phyloP scores from a whole-genome alignment of 2,113 vertebrate genomes.

The Psephotus haematonotus region DNA sequence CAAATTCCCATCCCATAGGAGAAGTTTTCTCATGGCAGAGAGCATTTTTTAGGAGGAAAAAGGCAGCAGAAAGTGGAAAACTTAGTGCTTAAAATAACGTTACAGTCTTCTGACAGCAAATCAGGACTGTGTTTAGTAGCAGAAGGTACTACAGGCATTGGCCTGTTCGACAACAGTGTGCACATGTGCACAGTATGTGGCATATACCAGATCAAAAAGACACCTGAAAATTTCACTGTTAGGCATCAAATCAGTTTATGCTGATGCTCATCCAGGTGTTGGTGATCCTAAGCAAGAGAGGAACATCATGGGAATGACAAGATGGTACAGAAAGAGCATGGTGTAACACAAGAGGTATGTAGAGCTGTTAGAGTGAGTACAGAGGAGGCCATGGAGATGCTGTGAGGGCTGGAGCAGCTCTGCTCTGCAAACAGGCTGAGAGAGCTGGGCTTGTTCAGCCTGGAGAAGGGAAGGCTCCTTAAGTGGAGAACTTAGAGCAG shows the following conservation, averaged over 20 bases:
- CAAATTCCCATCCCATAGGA: not conserved
- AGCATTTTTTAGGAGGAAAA: not conserved
- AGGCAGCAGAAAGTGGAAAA: not conserved
- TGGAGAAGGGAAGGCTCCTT: too few relatives aligned
- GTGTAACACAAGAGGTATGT: not conserved
- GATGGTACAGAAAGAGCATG: not conserved
- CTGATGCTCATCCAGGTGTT: not conserved
- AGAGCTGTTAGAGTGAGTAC: not conserved
- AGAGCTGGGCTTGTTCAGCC: not conserved
- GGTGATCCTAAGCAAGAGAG: not conserved
- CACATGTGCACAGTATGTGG: not conserved
- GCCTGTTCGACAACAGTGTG: not conserved
- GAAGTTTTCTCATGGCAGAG: not conserved
- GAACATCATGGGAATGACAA: not conserved
- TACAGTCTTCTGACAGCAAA: not conserved
- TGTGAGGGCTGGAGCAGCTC: not conserved
- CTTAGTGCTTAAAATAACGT: not conserved
- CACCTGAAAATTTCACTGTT: not conserved
- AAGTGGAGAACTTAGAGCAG: too few relatives aligned
- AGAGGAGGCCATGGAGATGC: not conserved
- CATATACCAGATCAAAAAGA: not conserved
- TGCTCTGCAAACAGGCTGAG: not conserved
- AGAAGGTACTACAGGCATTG: rapidly evolving
- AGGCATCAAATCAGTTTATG: not conserved
- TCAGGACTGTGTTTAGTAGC: too few relatives aligned